phyloP scores from a whole-genome alignment of 53 echinoderm and acorn worm genomes.

The Luidia sarsii region DNA sequence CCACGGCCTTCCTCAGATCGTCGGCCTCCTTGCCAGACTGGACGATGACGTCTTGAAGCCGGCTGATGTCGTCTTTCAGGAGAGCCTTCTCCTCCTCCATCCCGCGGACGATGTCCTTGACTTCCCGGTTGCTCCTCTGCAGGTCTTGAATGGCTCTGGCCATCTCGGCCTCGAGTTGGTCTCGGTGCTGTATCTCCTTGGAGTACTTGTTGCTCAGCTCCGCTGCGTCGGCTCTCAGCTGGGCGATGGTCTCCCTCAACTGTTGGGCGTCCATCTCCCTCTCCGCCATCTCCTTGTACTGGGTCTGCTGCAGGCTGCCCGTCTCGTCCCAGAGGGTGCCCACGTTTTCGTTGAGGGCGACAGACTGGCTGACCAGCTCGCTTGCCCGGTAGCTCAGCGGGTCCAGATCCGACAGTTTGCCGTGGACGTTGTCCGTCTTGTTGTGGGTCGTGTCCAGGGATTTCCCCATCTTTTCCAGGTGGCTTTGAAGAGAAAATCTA shows the following conservation, averaged over 20 bases:
- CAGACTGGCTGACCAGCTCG: not conserved
- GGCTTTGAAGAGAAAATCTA: not conserved
- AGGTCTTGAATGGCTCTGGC: not conserved
- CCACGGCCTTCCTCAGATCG: too few species aligned
- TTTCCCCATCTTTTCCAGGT: not conserved
- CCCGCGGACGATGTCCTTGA: not conserved
- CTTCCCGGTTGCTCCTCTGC: not conserved
- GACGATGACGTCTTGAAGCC: not conserved
- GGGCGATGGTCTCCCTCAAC: not conserved
- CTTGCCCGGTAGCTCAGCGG: not conserved
- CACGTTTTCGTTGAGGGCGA: not conserved
- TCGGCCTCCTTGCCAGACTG: too few species aligned
- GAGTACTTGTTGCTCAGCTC: not conserved
- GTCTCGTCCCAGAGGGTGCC: not conserved
- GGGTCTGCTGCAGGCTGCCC: not conserved
- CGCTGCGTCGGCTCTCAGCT: not conserved
- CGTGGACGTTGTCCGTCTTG: not conserved
- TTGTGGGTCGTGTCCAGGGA: not conserved
- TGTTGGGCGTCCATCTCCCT: not conserved
- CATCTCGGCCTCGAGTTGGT: not conserved
- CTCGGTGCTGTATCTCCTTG: not conserved
- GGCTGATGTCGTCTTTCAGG: too few species aligned
- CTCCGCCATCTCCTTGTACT: not conserved
- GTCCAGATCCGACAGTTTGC: not conserved
- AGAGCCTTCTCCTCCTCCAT: not conserved